phyloP scores from a whole-genome alignment of 2,888 invertebrate species.

The Leptinotarsa tumamoca region DNA sequence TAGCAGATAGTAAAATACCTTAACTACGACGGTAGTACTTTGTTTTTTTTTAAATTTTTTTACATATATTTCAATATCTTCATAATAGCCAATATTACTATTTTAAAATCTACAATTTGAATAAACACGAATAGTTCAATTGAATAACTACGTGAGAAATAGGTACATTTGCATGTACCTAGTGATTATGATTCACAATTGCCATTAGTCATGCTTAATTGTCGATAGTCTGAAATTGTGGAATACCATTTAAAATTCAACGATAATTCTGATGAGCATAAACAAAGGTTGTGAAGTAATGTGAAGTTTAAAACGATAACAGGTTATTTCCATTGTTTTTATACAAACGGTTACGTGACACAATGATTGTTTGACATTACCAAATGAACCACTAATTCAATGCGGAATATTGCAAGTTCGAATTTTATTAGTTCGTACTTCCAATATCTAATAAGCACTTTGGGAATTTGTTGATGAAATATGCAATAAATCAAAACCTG shows the following conservation, averaged over 20 bases:
- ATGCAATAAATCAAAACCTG: too few relatives aligned
- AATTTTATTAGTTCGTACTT: too few relatives aligned
- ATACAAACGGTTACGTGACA: conserved; percentile 1
- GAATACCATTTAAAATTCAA: background rate
- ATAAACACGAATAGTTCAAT: too few relatives aligned
- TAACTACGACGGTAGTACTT: too few relatives aligned
- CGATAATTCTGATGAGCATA: background rate
- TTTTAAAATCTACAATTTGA: too few relatives aligned
- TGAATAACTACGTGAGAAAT: too few relatives aligned
- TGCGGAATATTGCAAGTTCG: background rate
- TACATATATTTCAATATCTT: too few relatives aligned
- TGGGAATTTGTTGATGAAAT: too few relatives aligned
- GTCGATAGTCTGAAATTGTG: background rate
- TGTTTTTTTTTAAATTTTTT: too few relatives aligned
- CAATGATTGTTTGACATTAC: background rate
- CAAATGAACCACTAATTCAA: background rate
- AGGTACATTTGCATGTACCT: background rate
- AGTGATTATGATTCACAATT: conserved; percentile 6
- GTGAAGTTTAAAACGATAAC: conserved; percentile 6
- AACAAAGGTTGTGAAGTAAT: background rate
- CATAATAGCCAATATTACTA: too few relatives aligned
- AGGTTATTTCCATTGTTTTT: conserved; percentile 14
- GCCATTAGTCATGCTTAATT: conserved; percentile 8
- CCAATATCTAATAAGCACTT: too few relatives aligned
- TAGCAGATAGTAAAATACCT: too few relatives aligned